phyloP scores from a whole-genome alignment of 1,140 invertebrate genomes.

The Aethina tumida region DNA sequence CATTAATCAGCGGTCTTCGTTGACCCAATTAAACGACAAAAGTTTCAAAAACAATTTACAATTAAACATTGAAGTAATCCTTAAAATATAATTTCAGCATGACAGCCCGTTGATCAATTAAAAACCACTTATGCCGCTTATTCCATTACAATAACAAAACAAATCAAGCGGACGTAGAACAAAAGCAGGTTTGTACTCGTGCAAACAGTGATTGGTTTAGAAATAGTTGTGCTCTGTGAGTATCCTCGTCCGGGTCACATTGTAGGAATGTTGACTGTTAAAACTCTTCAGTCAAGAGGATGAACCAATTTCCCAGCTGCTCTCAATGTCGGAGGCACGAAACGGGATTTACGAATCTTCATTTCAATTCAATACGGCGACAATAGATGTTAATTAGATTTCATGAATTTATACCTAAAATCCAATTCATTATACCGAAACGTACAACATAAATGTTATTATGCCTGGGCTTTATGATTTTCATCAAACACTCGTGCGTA shows the following conservation, averaged over 20 bases:
- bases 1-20: too few relatives aligned
- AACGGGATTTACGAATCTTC: slow-evolving; percentile 24
- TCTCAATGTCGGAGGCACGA: slow-evolving; percentile 21
- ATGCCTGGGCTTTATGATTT: too few relatives aligned
- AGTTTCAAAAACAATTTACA: too few relatives aligned
- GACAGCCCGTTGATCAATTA: too few relatives aligned
- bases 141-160: slow-evolving; percentile 1
- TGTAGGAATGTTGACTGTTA: slow-evolving; percentile 19
- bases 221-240: slow-evolving; percentile 13
- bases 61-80: too few relatives aligned
- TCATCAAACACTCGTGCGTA: too few relatives aligned
- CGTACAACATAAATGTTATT: slow-evolving; percentile 3
- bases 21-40: too few relatives aligned
- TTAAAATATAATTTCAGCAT: too few relatives aligned
- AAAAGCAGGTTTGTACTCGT: slow-evolving; percentile 1
- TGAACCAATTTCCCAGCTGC: slow-evolving; percentile 18
- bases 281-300: slow-evolving; percentile 17
- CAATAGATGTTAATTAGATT: slow-evolving; percentile 27
- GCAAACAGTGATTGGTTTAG: slow-evolving; percentile 13
- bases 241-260: slow-evolving; percentile 12
- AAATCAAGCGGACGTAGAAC: slow-evolving; percentile 1
- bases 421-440: slow-evolving; percentile 14
- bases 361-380: slow-evolving; percentile 17
- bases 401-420: slow-evolving; percentile 19
- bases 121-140: too few relatives aligned